phyloP scores from a whole-genome alignment of 2,888 invertebrate species.

The Empis stercorea region DNA sequence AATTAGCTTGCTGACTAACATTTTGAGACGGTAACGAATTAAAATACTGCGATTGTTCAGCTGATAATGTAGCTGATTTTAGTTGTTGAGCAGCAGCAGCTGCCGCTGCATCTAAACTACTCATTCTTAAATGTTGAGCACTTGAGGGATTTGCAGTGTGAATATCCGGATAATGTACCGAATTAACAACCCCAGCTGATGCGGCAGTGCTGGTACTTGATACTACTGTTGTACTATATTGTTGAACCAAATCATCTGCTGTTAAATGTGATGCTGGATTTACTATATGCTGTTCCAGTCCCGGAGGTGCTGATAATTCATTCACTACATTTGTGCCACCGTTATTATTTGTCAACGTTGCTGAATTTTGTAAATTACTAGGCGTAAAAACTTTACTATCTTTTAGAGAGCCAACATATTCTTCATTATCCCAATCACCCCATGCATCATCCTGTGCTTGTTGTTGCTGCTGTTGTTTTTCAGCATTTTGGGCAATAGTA shows the following conservation, averaged over 20 bases:
- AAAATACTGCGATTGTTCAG: slow-evolving; percentile 52
- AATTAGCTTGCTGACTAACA: slow-evolving; percentile 8
- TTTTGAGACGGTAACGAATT: slow-evolving; percentile 36
- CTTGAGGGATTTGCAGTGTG: slow-evolving; percentile 34
- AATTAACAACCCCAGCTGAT: slow-evolving; percentile 25
- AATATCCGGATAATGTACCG: slow-evolving; percentile 28
- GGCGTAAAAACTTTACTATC: slow-evolving; percentile 89
- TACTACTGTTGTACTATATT: slow-evolving; percentile 23
- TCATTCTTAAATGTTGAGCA: slow-evolving; percentile 18
- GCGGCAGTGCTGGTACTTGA: slow-evolving; percentile 25
- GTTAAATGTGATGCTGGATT: slow-evolving; percentile 23
- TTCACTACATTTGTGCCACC: slow-evolving; percentile 13
- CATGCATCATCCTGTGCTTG: slow-evolving; percentile 37
- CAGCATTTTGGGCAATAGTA: slow-evolving; percentile 34
- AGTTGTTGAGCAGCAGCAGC: slow-evolving; percentile 36
- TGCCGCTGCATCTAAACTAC: slow-evolving; percentile 11
- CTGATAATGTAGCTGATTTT: slow-evolving; percentile 44
- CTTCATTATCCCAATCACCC: slow-evolving; percentile 81
- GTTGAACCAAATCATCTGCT: slow-evolving; percentile 24
- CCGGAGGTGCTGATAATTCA: slow-evolving; percentile 36
- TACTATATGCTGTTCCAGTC: slow-evolving; percentile 35
- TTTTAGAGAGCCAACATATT: slow-evolving; percentile 86
- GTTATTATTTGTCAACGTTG: slow-evolving; percentile 19
- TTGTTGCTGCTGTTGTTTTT: slow-evolving; percentile 26
- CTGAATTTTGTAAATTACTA: slow-evolving; percentile 38